A percentile compares a stretch with the other conserved stretches of the same genome.
Evolutionary conservation across 1,140 invertebrate species (phyloP).

Genomic region (Dendroctonus ponderosae): DNA sequence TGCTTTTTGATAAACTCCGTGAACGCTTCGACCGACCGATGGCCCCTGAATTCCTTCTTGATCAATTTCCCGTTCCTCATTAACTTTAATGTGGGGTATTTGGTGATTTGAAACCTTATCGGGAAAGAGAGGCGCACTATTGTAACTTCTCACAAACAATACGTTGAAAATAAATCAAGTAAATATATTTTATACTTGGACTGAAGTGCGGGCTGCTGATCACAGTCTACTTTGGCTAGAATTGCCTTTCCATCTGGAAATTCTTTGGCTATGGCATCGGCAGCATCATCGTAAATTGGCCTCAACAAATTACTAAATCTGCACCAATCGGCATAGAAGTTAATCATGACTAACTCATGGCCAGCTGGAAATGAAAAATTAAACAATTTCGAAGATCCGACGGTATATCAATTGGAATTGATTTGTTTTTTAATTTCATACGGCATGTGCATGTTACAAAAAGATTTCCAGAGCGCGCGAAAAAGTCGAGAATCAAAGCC

Average conservation of each 20-base stretch:
- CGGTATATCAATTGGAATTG: not conserved
- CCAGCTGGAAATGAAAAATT: slow-evolving; percentile 67
- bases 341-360: slow-evolving; percentile 95
- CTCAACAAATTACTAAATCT: slow-evolving; percentile 92
- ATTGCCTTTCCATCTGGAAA: slow-evolving; percentile 84
- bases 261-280: slow-evolving; percentile 77
- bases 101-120: slow-evolving; percentile 87
- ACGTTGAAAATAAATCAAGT: not conserved
- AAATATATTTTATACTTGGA: not conserved
- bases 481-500: not conserved
- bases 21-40: slow-evolving; percentile 81
- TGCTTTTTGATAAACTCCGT: slow-evolving; percentile 86
- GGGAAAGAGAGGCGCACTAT: too few species aligned
- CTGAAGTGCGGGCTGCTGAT: slow-evolving; percentile 65
- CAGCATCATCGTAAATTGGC: slow-evolving; percentile 95
- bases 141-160: slow-evolving; percentile 1
- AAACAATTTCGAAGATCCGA: slow-evolving; percentile 20
- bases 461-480: not conserved
- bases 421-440: too few species aligned
- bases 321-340: slow-evolving; percentile 99
- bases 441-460: too few species aligned
- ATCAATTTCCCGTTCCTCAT: slow-evolving; percentile 90
- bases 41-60: slow-evolving; percentile 93
- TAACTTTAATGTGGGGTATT: slow-evolving; percentile 98
- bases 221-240: slow-evolving; percentile 97